phyloP scores from a whole-genome alignment of 2,888 invertebrate species.

The Schizaphis graminum region DNA sequence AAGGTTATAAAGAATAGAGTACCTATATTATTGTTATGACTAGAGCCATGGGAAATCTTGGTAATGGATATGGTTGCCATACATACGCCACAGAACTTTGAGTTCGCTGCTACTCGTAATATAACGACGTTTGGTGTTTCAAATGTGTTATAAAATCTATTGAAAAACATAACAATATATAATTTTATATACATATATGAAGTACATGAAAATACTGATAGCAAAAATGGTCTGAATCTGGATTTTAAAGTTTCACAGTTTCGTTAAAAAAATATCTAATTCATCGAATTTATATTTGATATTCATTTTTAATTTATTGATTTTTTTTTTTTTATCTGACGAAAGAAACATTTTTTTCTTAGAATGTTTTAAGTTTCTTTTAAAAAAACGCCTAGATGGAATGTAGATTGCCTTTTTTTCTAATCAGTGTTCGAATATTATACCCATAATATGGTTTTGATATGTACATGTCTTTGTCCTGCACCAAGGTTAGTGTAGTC shows the following conservation, averaged over 20 bases:
- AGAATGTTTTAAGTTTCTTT: neutral
- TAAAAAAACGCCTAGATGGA: neutral
- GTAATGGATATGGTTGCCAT: conserved; percentile 6
- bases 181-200: neutral
- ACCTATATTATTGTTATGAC: conserved; percentile 31
- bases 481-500: neutral
- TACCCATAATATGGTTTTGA: neutral
- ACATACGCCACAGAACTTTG: too few species aligned
- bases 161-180: neutral
- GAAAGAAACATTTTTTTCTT: neutral
- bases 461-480: neutral
- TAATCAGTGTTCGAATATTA: neutral
- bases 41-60: conserved; percentile 45
- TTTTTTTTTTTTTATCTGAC: neutral
- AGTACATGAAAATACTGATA: neutral
- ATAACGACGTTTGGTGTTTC: neutral
- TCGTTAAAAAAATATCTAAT: neutral
- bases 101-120: neutral
- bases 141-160: neutral
- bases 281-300: neutral
- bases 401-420: neutral
- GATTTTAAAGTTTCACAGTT: neutral
- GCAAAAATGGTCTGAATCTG: neutral
- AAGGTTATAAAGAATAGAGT: conserved; percentile 14
- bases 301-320: neutral